A percentile compares a stretch with the other conserved stretches of the same genome.
Evolutionary conservation across 2,888 invertebrate species (phyloP).

Genomic region (Ariolimax columbianus): DNA sequence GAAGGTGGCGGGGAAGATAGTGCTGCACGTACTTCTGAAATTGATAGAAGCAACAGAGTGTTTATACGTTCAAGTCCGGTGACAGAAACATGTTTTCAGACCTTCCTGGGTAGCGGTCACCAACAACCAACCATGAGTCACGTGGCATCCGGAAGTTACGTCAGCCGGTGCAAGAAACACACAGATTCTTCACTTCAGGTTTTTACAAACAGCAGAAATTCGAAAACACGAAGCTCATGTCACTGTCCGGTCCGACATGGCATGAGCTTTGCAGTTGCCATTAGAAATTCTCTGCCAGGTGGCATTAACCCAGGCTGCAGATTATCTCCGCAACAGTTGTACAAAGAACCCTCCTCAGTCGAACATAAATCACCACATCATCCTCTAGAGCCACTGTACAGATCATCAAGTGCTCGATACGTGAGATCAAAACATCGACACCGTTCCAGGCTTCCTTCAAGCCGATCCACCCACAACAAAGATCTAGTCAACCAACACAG

Average conservation of each 20-base stretch:
- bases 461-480: background rate
- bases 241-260: background rate
- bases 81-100: background rate
- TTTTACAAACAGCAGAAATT: background rate
- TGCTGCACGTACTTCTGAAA: slow-evolving; percentile 17
- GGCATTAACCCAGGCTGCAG: background rate
- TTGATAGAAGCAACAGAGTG: background rate
- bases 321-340: background rate
- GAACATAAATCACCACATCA: background rate
- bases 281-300: background rate
- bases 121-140: background rate
- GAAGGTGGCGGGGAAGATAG: slow-evolving; percentile 39
- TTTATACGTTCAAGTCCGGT: background rate
- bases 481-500: slow-evolving; percentile 33
- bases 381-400: background rate
- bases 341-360: background rate
- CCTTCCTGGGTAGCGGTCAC: background rate
- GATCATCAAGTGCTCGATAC: background rate
- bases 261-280: background rate
- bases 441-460: background rate
- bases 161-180: background rate
- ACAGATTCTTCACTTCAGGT: background rate
- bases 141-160: background rate
- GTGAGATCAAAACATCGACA: background rate
- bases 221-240: background rate